Percentiles rank a stretch among this genome's conserved stretches.
These are phyloP conservation scores for Isotomurus palustris DNA, from an alignment of 2,888 invertebrate species.

Conservation along the genomic window DNA sequence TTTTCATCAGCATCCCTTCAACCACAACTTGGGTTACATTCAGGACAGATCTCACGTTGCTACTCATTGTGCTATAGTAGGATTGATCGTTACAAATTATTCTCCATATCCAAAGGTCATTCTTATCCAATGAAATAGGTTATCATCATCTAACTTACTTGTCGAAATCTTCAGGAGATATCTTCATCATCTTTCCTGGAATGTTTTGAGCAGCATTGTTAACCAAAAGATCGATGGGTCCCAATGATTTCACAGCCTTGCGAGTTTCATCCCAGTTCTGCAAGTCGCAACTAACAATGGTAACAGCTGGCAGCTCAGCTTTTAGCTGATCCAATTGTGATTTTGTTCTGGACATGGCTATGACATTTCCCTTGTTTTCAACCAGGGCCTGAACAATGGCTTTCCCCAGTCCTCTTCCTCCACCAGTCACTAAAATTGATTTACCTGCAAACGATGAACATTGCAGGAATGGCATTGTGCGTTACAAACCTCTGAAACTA, in stretches of 20 bases:
- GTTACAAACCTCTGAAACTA: too few relatives aligned
- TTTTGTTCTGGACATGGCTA: constrained; percentile 5
- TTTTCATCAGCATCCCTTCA: constrained; percentile 49
- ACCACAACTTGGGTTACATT: constrained; percentile 54
- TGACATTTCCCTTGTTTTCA: constrained; percentile 7
- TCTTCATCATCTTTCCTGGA: constrained; percentile 45
- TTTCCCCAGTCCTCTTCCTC: constrained; percentile 12
- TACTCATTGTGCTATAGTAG: not conserved
- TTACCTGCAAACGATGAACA: constrained; percentile 2
- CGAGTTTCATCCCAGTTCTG: constrained; percentile 51
- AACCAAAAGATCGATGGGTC: constrained; percentile 52
- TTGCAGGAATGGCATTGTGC: too few relatives aligned
- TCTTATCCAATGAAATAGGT: too few relatives aligned
- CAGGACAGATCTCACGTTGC: constrained; percentile 1
- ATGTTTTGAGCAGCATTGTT: constrained; percentile 53
- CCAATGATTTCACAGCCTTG: constrained; percentile 48
- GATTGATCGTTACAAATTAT: not conserved
- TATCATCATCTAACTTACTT: constrained; percentile 49
- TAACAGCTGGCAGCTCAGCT: constrained; percentile 43
- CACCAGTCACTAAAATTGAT: not conserved
- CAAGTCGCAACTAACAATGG: constrained; percentile 50
- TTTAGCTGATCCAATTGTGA: constrained; percentile 41
- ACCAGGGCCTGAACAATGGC: constrained; percentile 7
- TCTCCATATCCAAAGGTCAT: too few relatives aligned
- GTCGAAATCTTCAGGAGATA: constrained; percentile 51